These are phyloP conservation scores for roundworm (Caenorhabditis elegans) DNA, from an alignment of 1,140 invertebrate genomes.

Conservation along the genomic window WBcel235 BX284603.4:9723001-9723500, in stretches of 20 bases:
- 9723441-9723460: too few relatives aligned
- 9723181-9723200: neutral
- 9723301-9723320: neutral
- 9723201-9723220: neutral
- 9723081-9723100: constrained; percentile 27
- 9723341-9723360: neutral
- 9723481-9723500: too few relatives aligned
- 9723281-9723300: neutral
- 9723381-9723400: neutral
- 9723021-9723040: too few relatives aligned
- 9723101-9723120: neutral
- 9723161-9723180: neutral
- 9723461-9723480: too few relatives aligned
- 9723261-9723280: neutral
- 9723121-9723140: neutral
- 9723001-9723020: too few relatives aligned
- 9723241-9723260: neutral
- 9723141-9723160: neutral
- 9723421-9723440: neutral
- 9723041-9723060: neutral
- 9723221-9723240: neutral
- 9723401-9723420: neutral
- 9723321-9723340: neutral
- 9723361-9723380: neutral
- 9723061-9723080: neutral